Percentiles rank a stretch among this genome's conserved stretches.
Evolutionary conservation across 2,888 invertebrate genomes (phyloP).

Genomic region (Lepas anatifera): DNA sequence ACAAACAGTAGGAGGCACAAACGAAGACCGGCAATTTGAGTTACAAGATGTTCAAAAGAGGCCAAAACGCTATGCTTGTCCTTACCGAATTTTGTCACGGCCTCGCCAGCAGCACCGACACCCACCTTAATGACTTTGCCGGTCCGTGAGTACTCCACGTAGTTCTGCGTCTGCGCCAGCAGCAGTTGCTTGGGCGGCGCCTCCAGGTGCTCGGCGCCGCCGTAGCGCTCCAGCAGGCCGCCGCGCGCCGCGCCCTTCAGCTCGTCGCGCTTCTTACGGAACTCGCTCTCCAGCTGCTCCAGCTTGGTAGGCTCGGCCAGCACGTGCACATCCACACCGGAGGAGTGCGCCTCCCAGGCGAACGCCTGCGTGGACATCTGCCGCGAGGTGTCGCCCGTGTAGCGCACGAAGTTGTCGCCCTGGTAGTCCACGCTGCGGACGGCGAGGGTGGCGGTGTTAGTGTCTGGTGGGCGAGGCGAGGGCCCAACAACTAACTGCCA

Average conservation of each 20-base stretch:
- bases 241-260: constrained; percentile 71
- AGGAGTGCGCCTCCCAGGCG: constrained; percentile 92
- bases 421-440: constrained; percentile 63
- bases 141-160: constrained; percentile 86
- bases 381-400: constrained; percentile 80
- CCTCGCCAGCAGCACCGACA: no score
- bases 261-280: constrained; percentile 75
- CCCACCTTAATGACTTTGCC: constrained; percentile 52
- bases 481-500: no score
- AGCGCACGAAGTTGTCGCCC: constrained; percentile 93
- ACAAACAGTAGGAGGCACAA: no score
- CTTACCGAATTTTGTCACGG: no score
- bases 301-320: constrained; percentile 96
- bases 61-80: no score
- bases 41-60: no score
- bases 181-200: constrained; percentile 78
- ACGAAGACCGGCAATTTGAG: no score
- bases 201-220: constrained; percentile 82
- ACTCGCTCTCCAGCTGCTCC: constrained; percentile 79
- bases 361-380: constrained; percentile 88
- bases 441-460: no score
- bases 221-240: constrained; percentile 81
- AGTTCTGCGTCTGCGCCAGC: constrained; percentile 89
- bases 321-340: constrained; percentile 86
- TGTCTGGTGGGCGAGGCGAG: no score